phyloP scores from a whole-genome alignment of 2,888 invertebrate genomes.

The Leptarthrus brevirostris region DNA sequence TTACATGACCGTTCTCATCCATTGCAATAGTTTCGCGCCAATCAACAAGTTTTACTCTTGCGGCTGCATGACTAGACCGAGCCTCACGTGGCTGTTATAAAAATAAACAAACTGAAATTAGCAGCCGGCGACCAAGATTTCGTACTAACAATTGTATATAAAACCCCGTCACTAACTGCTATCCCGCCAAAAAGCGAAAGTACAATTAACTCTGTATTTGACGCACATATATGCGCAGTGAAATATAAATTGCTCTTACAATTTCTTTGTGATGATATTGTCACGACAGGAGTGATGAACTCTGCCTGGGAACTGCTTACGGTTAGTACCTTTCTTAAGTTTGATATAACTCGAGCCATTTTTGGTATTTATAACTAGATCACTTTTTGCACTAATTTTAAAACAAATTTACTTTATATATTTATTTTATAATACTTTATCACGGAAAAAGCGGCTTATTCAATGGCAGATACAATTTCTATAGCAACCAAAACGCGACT shows the following conservation, averaged over 20 bases:
- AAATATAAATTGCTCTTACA: slow-evolving; percentile 29
- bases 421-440: slow-evolving; percentile 9
- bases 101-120: slow-evolving; percentile 26
- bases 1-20: too few relatives aligned
- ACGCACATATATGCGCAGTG: not conserved
- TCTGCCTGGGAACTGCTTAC: slow-evolving; percentile 20
- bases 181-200: slow-evolving; percentile 37
- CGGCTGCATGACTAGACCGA: not conserved
- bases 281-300: slow-evolving; percentile 18
- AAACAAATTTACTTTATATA: not conserved
- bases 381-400: not conserved
- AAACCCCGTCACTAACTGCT: not conserved
- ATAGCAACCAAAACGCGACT: slow-evolving; percentile 12
- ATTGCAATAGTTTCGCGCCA: slow-evolving; percentile 5
- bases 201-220: slow-evolving; percentile 5
- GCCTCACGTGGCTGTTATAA: slow-evolving; percentile 19
- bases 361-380: not conserved
- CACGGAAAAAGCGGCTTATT: not conserved
- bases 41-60: not conserved
- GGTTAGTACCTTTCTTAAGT: slow-evolving; percentile 36
- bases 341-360: slow-evolving; percentile 47
- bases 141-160: not conserved
- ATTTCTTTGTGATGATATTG: slow-evolving; percentile 13
- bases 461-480: not conserved
- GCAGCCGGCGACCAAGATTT: slow-evolving; percentile 2